Evolutionary conservation across 2,797 vertebrate genomes (phyloP).

Genomic region (Alca torda): DNA sequence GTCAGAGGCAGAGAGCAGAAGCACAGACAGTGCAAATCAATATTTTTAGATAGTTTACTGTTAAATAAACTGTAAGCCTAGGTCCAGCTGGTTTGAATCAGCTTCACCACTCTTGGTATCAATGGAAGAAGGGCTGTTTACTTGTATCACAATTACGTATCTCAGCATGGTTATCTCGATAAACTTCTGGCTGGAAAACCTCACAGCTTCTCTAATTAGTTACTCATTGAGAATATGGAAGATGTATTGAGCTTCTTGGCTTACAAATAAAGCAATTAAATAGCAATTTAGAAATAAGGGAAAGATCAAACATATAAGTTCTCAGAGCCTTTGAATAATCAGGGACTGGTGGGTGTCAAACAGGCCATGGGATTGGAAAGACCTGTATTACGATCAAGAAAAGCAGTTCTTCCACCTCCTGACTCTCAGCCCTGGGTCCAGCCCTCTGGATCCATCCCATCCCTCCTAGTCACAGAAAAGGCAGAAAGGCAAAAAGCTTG

Average conservation of each 20-base stretch:
- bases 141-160: neutral
- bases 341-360: neutral
- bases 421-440: neutral
- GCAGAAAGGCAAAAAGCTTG: neutral
- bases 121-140: neutral
- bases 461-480: neutral
- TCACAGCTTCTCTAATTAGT: neutral
- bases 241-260: neutral
- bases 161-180: neutral
- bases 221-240: neutral
- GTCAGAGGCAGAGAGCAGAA: constrained; percentile 63
- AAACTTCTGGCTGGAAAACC: neutral
- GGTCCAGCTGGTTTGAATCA: constrained; percentile 49
- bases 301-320: constrained; percentile 12
- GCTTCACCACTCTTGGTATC: neutral
- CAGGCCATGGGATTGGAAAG: neutral
- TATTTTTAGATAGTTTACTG: constrained; percentile 67
- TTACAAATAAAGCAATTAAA: constrained; percentile 23
- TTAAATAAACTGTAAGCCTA: constrained; percentile 60
- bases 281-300: neutral
- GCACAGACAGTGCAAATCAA: constrained; percentile 70
- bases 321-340: neutral
- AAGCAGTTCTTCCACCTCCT: neutral
- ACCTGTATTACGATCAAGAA: neutral
- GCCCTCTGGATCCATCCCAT: neutral